Base-by-base conservation (phyloP, 2,113 vertebrate genomes). In the Pimephales promelas region DNA sequence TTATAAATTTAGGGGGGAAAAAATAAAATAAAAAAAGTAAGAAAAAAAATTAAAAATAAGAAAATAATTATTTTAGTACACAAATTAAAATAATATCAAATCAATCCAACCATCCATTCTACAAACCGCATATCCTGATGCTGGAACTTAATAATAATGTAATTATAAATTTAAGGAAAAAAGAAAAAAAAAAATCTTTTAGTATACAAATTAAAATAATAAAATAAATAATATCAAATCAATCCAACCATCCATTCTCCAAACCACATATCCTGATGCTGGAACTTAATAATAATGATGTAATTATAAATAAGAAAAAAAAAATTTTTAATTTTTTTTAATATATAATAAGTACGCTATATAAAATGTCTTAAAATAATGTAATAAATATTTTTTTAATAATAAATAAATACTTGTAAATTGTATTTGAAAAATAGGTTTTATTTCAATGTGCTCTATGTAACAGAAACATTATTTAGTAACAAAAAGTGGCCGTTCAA, bases 401-500 rank as follows among this genome's bases (percentile, higher is more conserved):
- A 57, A 56, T 16, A 52, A 20, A 52, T 20, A 73, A 73, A 40
- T 4, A 56, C 4, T 43, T 5, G 7, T 22, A 80, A 52, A 14
- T 5, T 70, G 26, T 81, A 40, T 56, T 54, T 56, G 47, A 70
- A 81, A 81, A 81, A 70, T 68, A 68, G 64, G 61, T 3, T 56
- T 81, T 70, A 62, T 31, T 78, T 28, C 43, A 24, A 79, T 79
- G 43, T 26, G 70, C n/a, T 73, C 13, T 6, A 66, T 10, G 45
- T 62, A 86, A 83, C 45, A 72, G 59, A 84, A 26, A 13, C 52
- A 77, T 84, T 26, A 56, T 26, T 24, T 8, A 13, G 64, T 43
- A 82, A 57, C 34, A 75, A 70, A 70, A 78, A 5, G 79, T 85
- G 66, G 36, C 83, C 70, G 86, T 64, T 61, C 86, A 83, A 82